phyloP scores from a whole-genome alignment of 2,797 vertebrate species.

The Octomys mimax region DNA sequence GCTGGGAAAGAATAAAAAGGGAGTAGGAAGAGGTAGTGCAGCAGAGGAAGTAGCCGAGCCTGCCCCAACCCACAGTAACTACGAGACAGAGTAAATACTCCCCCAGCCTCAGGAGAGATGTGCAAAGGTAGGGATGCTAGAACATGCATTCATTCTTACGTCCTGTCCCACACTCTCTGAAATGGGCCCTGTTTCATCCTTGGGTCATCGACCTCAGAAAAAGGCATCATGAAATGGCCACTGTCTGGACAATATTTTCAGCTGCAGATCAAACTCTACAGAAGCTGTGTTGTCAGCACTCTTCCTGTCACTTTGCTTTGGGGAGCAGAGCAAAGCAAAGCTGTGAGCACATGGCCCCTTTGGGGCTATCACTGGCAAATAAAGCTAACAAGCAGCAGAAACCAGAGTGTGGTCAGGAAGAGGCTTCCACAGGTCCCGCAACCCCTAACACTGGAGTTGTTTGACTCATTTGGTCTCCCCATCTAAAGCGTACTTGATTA shows the following conservation, averaged over 20 bases:
- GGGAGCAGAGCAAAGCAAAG: not conserved
- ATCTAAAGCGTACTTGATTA: not conserved
- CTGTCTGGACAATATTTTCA: not conserved
- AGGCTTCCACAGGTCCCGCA: not conserved
- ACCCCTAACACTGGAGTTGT: not conserved
- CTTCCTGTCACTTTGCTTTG: not conserved
- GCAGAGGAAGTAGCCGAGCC: not conserved
- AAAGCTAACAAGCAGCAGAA: not conserved
- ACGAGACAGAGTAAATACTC: not conserved
- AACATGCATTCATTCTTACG: not conserved
- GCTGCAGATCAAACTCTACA: not conserved
- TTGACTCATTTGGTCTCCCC: not conserved
- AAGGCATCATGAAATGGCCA: not conserved
- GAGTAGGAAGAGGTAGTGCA: not conserved
- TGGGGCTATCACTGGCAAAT: not conserved
- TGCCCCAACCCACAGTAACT: not conserved
- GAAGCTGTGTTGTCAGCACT: not conserved
- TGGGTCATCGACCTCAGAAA: not conserved
- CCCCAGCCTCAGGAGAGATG: not conserved
- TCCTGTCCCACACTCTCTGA: not conserved
- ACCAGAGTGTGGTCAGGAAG: not conserved
- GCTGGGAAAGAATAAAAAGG: not conserved
- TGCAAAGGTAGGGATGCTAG: not conserved
- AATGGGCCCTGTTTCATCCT: not conserved
- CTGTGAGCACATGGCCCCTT: accelerated